Conservation (phyloP, 2,797 vertebrate genomes). For the Syndactyla subalaris region DNA sequence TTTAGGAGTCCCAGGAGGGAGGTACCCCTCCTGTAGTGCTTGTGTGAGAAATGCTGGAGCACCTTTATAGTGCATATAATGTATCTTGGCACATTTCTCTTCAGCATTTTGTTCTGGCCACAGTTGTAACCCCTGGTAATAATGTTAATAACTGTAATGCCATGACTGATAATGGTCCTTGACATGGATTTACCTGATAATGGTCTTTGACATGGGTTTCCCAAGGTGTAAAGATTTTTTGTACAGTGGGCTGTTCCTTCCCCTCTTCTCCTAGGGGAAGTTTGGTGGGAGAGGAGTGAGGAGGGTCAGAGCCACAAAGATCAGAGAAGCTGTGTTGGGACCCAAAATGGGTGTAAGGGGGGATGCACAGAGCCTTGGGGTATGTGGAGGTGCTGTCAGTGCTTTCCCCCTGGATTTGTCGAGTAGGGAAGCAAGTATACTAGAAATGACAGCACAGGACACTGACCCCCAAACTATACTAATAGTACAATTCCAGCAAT, state of each 20-base stretch:
- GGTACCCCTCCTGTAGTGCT: neutral
- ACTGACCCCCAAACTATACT: neutral
- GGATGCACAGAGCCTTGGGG: neutral
- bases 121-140: fast-evolving
- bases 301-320: neutral
- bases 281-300: neutral
- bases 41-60: neutral
- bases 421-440: neutral
- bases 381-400: neutral
- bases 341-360: fast-evolving
- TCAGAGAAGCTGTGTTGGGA: neutral
- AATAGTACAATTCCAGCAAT: neutral
- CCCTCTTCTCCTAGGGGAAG: neutral
- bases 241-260: neutral
- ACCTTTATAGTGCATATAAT: neutral
- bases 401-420: neutral
- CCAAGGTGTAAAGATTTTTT: neutral
- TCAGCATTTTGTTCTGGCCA: neutral
- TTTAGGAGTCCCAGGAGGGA: neutral
- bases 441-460: neutral
- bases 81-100: neutral
- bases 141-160: neutral
- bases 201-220: neutral
- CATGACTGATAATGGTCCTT: neutral
- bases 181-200: neutral